Evolutionary conservation across 2,797 vertebrate genomes (phyloP), one percentile per base, ranked within the genome.

Genomic region (Podarcis siculus): DNA sequence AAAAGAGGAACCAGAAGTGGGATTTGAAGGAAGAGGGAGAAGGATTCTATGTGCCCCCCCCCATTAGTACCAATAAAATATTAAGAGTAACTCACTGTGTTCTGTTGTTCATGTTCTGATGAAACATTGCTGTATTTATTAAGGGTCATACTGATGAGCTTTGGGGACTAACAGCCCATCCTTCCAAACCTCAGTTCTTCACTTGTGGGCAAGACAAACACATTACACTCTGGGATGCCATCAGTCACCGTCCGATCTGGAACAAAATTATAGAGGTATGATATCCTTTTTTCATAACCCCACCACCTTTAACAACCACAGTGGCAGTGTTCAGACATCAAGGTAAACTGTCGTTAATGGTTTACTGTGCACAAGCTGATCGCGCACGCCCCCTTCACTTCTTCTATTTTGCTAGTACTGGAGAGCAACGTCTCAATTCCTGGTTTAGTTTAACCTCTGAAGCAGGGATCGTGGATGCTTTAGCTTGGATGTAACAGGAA

Each of bases 141-240:
- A 49, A 99, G 99, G 98, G 98, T 89, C 99, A 99, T 94, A 99
- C 98, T 0, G 99, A 99, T 91, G 99, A 99, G 94, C 95, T 99
- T 17, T 99, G 99, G 99, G 99, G 99, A 85, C 97, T 99, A 93
- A 98, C 98, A 35, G 95, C 98, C 35, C 98, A 99, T 87, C 98
- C 98, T 72, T 97, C 95, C 42, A 99, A 97, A 92, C 96, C 98
- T 89, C 98, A 98, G 89, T 99, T 99, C 94, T 96, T 99, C 93
- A 99, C 98, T 67, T 99, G 99, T 88, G 98, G 98, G 3, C 98
- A 98, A 6, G 99, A 99, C 97, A 97, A 98, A 89, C 98, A 99
- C 39, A 97, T 99, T 89, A 98, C 97, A 2, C 97, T 99, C 77
- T 99, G 99, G 99, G 98, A 99, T 89, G 98, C 99, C 0, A 96